Evolutionary conservation across 2,113 vertebrate species (phyloP), one percentile per base, ranked within the genome.

Genomic region (Polypterus bichir): DNA sequence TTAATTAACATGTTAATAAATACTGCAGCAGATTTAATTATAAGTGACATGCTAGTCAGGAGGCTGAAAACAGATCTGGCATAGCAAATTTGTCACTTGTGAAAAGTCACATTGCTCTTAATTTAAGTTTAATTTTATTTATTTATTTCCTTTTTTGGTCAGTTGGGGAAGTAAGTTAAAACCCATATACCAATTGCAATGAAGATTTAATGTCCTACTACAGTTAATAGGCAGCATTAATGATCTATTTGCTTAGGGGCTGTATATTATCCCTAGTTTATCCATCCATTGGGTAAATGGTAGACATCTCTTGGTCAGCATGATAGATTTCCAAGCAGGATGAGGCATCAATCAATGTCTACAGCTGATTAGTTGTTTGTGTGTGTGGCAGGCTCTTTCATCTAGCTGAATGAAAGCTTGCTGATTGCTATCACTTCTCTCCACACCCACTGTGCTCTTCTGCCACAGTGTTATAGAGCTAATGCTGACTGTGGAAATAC

Each of bases 281-380:
- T 88, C 82, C 72, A 80, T 87, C 82, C 80, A 78, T 76, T 78
- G 81, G 76, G 74, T 86, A 72, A 80, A 81, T 45, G 61, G 77
- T 81, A 73, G 83, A 82, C 85, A 83, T 77, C 84, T 73, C 78
- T 88, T 83, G 85, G 86, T 83, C 75, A 75, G 65, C 61, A 76
- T 92, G 90, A 94, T 91, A 87, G 85, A 94, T 93, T 85, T 91
- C 80, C 86, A 87, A 84, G 84, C 61, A 11, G 83, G 73, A 75
- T 78, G 75, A 80, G 74, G 68, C 86, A 94, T 96, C 89, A 83
- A 77, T 96, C 92, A 93, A 78, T 69, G 75, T 88, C 82, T 8
- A 55, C 59, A 65, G 69, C 83, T 89, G 92, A 94, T 94, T 94
- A 91, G 88, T 91, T 90, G 88, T 88, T 91, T 88, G 86, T 89